Percentiles rank a stretch among this genome's conserved stretches.
Evolutionary conservation across 2,888 invertebrate genomes (phyloP).

Genomic region (Cerastis leucographa): DNA sequence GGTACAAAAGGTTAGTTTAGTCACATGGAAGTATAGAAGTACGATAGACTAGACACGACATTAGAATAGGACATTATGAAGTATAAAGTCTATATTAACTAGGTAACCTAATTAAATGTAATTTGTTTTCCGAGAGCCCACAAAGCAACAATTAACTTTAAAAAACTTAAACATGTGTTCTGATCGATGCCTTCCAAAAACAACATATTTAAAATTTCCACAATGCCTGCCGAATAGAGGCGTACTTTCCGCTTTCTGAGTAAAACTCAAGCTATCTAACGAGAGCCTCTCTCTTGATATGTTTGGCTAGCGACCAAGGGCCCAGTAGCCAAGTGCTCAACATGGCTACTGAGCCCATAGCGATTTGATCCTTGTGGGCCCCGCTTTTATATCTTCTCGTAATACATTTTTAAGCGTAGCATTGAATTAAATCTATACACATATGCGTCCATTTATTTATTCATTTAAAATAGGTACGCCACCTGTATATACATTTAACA

Average conservation of each 20-base stretch:
- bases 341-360: neutral
- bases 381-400: neutral
- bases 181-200: too few relatives aligned
- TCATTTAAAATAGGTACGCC: too few relatives aligned
- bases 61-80: slow-evolving; percentile 46
- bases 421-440: slow-evolving; percentile 24
- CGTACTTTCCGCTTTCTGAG: neutral
- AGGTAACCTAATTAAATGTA: slow-evolving; percentile 8
- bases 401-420: slow-evolving; percentile 23
- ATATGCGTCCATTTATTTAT: neutral
- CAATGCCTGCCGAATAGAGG: neutral
- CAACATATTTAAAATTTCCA: neutral
- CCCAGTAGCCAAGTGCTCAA: neutral
- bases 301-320: neutral
- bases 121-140: slow-evolving; percentile 12
- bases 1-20: slow-evolving; percentile 59
- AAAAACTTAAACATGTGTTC: neutral
- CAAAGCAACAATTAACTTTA: neutral
- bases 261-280: neutral
- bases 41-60: slow-evolving; percentile 36
- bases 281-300: slow-evolving; percentile 10
- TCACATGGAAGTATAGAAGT: slow-evolving; percentile 63
- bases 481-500: too few relatives aligned
- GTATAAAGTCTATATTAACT: slow-evolving; percentile 30
- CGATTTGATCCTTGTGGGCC: neutral